These are phyloP conservation scores for Autographa gamma DNA, from an alignment of 2,888 invertebrate genomes.

Conservation along the genomic window DNA sequence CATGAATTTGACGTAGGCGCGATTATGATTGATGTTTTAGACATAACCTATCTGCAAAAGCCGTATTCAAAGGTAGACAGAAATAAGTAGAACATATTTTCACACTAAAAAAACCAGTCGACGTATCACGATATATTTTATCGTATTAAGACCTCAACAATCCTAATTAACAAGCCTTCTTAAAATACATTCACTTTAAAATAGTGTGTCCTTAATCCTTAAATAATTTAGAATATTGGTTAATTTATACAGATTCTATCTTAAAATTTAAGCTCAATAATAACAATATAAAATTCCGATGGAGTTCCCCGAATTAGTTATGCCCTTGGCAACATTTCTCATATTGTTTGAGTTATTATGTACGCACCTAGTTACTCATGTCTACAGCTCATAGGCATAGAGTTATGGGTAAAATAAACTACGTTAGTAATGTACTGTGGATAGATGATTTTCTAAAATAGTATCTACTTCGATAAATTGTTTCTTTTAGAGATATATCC, in stretches of 20 bases:
- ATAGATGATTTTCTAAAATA: neutral
- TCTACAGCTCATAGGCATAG: neutral
- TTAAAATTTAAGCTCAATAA: too few species aligned
- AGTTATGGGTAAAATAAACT: neutral
- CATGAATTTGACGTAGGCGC: neutral
- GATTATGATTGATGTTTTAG: neutral
- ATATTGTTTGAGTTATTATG: conserved; percentile 16
- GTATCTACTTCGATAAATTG: neutral
- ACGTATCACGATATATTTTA: too few species aligned
- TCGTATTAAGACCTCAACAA: too few species aligned
- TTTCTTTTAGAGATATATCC: neutral
- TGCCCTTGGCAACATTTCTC: conserved; percentile 25
- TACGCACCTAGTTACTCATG: neutral
- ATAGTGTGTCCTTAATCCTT: too few species aligned
- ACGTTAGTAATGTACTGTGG: neutral
- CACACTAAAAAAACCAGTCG: too few species aligned
- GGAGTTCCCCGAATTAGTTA: conserved; percentile 15
- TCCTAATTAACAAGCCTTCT: too few species aligned
- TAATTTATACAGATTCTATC: too few species aligned
- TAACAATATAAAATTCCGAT: neutral
- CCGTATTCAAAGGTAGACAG: neutral
- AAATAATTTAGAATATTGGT: too few species aligned
- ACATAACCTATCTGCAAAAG: neutral
- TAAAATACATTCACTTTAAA: too few species aligned
- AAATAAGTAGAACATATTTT: too few species aligned